phyloP scores from a whole-genome alignment of 1,140 invertebrate species.

The Trichomalopsis sarcophagae region DNA sequence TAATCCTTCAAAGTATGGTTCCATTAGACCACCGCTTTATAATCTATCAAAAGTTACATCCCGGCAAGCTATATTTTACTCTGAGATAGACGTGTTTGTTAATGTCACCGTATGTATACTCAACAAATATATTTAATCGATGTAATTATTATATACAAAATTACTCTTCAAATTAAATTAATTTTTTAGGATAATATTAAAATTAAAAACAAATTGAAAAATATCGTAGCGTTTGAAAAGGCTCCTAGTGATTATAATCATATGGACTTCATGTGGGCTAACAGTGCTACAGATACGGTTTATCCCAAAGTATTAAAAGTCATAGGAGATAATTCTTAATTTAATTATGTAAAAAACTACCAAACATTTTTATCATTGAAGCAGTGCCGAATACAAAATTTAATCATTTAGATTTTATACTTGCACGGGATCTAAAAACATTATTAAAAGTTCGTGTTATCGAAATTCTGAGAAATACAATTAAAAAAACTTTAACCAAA shows the following conservation, averaged over 20 bases:
- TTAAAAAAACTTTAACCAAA: too few relatives aligned
- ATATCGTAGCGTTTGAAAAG: conserved; percentile 1
- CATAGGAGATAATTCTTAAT: not conserved
- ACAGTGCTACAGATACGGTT: not conserved
- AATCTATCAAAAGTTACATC: conserved; percentile 4
- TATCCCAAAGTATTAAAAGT: conserved; percentile 5
- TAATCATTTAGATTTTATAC: not conserved
- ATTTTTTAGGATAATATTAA: not conserved
- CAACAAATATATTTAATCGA: not conserved
- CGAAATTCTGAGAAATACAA: not conserved
- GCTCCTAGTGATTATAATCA: not conserved
- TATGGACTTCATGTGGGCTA: not conserved
- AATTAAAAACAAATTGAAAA: not conserved
- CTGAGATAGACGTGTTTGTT: not conserved
- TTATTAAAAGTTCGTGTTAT: not conserved
- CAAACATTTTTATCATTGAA: not conserved
- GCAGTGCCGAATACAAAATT: not conserved
- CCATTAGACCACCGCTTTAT: not conserved
- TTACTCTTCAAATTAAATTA: not conserved
- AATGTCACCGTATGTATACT: not conserved
- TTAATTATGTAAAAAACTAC: not conserved
- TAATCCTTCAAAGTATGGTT: not conserved
- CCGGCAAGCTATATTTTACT: not conserved
- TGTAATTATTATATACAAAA: not conserved
- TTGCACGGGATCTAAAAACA: not conserved